A percentile compares a stretch with the other conserved stretches of the same genome.
Evolutionary conservation across 2,113 vertebrate genomes (phyloP).

Genomic region (Morone saxatilis): DNA sequence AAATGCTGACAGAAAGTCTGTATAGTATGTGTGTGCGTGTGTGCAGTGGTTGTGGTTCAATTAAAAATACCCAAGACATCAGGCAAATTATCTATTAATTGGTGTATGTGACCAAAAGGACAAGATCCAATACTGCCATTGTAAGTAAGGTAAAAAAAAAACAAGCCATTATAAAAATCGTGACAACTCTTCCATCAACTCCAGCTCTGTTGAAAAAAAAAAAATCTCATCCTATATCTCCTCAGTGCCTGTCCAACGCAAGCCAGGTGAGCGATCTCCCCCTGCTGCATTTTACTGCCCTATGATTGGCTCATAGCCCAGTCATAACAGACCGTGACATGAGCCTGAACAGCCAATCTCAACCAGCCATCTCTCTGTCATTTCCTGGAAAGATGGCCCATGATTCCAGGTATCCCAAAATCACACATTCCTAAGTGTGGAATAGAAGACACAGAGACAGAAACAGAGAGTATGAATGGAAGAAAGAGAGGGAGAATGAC

Average conservation of each 20-base stretch:
- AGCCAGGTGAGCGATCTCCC: conserved; percentile 75
- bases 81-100: conserved; percentile 94
- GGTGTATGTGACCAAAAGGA: conserved; percentile 81
- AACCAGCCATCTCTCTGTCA: conserved; percentile 80
- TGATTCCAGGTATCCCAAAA: conserved; percentile 79
- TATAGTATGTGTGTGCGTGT: conserved; percentile 72
- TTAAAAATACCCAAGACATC: conserved; percentile 90
- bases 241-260: conserved; percentile 54
- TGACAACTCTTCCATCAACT: background rate
- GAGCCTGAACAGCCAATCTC: conserved; percentile 75
- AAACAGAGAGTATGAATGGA: conserved; percentile 18
- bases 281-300: conserved; percentile 45
- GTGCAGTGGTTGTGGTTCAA: conserved; percentile 83
- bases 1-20: conserved; percentile 73
- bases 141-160: background rate
- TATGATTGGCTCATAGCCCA: conserved; percentile 71
- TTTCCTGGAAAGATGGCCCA: conserved; percentile 81
- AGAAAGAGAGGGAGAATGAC: background rate
- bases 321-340: conserved; percentile 78
- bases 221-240: background rate
- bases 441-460: conserved; percentile 22
- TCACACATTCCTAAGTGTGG: conserved; percentile 70
- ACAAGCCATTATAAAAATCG: background rate
- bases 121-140: conserved; percentile 76
- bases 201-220: background rate